A percentile compares a stretch with the other conserved stretches of the same genome.
These are phyloP conservation scores for Diarsia dahlii DNA, from an alignment of 2,888 invertebrate genomes.

Conservation along the genomic window DNA sequence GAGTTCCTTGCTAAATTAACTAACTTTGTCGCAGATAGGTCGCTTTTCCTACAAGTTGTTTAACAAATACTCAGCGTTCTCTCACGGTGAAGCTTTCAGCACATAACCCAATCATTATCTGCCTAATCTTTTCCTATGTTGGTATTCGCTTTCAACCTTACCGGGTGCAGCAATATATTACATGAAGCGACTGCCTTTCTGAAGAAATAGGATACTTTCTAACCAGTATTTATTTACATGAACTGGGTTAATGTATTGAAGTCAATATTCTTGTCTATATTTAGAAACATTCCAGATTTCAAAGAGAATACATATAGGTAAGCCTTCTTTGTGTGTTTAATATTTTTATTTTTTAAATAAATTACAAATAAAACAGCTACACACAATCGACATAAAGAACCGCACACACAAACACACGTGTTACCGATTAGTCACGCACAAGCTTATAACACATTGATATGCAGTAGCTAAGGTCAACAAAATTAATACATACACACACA, in stretches of 20 bases:
- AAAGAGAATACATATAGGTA: neutral
- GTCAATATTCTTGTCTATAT: neutral
- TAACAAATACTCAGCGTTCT: neutral
- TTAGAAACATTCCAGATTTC: neutral
- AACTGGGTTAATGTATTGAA: neutral
- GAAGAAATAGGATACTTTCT: neutral
- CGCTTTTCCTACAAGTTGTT: neutral
- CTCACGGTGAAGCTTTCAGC: neutral
- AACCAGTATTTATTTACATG: neutral
- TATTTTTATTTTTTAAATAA: neutral
- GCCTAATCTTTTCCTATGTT: neutral
- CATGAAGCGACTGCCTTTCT: neutral
- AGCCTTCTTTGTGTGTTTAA: neutral
- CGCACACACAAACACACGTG: slow-evolving; percentile 35
- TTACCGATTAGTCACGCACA: slow-evolving; percentile 67
- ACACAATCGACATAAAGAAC: slow-evolving; percentile 31
- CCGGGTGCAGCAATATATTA: neutral
- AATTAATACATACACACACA: slow-evolving; percentile 44
- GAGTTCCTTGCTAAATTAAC: neutral
- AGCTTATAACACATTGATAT: slow-evolving; percentile 60
- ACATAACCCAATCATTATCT: neutral
- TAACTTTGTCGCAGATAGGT: neutral
- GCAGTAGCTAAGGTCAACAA: slow-evolving; percentile 65
- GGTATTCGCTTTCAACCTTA: neutral
- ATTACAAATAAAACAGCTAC: neutral